A percentile compares a stretch with the other conserved stretches of the same genome.
Evolutionary conservation across 2,113 vertebrate species (phyloP).

Genomic region (Cebus imitator): DNA sequence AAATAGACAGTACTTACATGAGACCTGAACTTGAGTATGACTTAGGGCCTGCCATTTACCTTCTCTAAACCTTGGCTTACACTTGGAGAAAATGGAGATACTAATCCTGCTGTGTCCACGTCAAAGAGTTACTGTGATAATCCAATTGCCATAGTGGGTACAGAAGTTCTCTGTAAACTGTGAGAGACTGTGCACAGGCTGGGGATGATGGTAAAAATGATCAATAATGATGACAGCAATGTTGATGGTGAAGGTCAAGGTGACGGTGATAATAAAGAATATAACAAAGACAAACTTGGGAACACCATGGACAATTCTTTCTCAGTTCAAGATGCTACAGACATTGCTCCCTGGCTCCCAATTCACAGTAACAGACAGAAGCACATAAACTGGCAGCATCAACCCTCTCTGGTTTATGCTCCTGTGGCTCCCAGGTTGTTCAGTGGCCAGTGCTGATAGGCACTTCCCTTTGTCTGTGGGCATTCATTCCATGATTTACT

Average conservation of each 20-base stretch:
- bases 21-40: neutral
- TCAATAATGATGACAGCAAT: neutral
- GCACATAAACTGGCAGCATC: neutral
- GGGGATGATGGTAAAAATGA: constrained; percentile 37
- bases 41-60: neutral
- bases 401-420: constrained; percentile 8
- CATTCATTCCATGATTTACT: constrained; percentile 36
- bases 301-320: neutral
- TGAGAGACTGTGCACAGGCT: neutral
- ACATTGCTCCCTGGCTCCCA: constrained; percentile 42
- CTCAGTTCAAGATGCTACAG: neutral
- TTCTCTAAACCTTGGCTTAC: neutral
- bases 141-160: neutral
- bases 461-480: constrained; percentile 1
- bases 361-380: constrained; percentile 33
- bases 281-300: constrained; percentile 35
- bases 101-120: neutral
- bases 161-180: neutral
- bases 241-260: constrained; percentile 44
- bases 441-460: constrained; percentile 35
- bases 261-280: constrained; percentile 52
- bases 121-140: neutral
- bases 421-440: constrained; percentile 32
- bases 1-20: neutral
- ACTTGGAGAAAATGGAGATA: neutral